Conservation (phyloP, 37 sponge, comb jelly and placozoan genomes). For the Aplysina aerophoba region DNA sequence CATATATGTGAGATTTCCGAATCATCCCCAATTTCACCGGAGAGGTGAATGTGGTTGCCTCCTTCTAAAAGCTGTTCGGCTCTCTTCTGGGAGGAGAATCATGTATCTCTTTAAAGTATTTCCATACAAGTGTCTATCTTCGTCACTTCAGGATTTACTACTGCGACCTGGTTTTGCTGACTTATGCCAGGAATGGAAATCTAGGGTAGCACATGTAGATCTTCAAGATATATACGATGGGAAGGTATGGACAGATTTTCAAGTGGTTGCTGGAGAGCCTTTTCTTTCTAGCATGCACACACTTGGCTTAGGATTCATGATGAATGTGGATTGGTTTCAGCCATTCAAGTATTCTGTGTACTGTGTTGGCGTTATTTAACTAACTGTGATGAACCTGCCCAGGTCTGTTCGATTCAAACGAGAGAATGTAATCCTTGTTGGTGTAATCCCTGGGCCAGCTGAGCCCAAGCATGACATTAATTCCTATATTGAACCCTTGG, state of each 20-base stretch:
- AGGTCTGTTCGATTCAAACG: constrained; percentile 15
- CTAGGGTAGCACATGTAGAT: background rate
- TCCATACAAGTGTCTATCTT: too few relatives aligned
- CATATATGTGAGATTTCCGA: constrained; percentile 37
- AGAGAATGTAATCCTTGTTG: constrained; percentile 47
- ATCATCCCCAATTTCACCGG: constrained; percentile 23
- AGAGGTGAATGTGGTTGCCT: too few relatives aligned
- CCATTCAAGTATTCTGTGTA: constrained; percentile 13
- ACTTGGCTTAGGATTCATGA: background rate
- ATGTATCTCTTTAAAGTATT: too few relatives aligned
- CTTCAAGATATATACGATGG: constrained; percentile 36
- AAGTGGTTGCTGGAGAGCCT: background rate
- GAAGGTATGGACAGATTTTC: constrained; percentile 36
- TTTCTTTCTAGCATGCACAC: background rate
- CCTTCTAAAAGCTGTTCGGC: too few relatives aligned
- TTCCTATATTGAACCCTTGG: constrained; percentile 41
- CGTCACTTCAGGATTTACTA: background rate
- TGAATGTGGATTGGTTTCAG: constrained; percentile 27
- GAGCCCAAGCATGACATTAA: constrained; percentile 40
- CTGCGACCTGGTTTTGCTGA: constrained; percentile 1
- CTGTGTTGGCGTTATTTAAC: constrained; percentile 46
- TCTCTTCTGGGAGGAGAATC: too few relatives aligned
- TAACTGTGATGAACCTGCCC: constrained; percentile 38
- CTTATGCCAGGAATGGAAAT: constrained; percentile 16
- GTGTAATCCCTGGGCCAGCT: constrained; percentile 47